Conservation (phyloP, 2,888 invertebrate genomes). For the Xestia ashworthii region DNA sequence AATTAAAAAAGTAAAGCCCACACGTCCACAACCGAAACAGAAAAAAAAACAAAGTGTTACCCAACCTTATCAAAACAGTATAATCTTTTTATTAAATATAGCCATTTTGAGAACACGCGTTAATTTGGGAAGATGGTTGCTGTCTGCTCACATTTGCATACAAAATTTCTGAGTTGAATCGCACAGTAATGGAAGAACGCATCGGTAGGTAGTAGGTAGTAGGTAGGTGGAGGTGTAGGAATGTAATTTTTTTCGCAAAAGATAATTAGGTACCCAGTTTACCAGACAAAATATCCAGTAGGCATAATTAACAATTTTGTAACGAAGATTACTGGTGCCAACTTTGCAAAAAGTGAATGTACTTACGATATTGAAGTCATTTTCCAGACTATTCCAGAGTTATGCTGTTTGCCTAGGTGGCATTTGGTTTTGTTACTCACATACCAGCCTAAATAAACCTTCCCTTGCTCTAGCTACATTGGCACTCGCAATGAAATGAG, state of each 20-base stretch:
- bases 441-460: background rate
- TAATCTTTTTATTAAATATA: slow-evolving; percentile 59
- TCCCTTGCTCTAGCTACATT: background rate
- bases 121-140: slow-evolving; percentile 69
- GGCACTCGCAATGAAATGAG: background rate
- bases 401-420: background rate
- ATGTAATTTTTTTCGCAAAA: slow-evolving; percentile 21
- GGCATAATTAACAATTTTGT: background rate
- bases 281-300: background rate
- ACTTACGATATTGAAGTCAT: background rate
- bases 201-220: slow-evolving; percentile 45
- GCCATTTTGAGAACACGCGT: slow-evolving; percentile 48
- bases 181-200: slow-evolving; percentile 52
- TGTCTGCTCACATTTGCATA: slow-evolving; percentile 72
- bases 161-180: slow-evolving; percentile 66
- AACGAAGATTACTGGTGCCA: slow-evolving; percentile 29
- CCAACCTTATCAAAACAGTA: slow-evolving; percentile 41
- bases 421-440: background rate
- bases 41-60: slow-evolving; percentile 10
- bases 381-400: background rate
- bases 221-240: slow-evolving; percentile 27
- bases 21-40: background rate
- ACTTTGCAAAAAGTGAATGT: slow-evolving; percentile 20
- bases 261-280: background rate
- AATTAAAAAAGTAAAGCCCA: background rate